Conservation (phyloP, 2,888 invertebrate genomes). For the Macroteleia sp. region DNA sequence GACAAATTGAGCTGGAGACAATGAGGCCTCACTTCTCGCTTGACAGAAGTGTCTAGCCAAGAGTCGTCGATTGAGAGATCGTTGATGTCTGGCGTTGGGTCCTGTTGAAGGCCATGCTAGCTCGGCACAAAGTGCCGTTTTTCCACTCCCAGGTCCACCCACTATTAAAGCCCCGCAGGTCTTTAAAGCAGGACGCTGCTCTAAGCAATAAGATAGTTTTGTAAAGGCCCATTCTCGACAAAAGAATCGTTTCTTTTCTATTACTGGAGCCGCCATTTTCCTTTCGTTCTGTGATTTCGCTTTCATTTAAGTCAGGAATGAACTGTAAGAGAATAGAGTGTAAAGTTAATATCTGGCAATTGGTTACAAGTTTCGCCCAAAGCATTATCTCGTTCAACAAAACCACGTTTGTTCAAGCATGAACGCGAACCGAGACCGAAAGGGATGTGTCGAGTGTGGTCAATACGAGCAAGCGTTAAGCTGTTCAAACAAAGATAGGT, state of each 20-base stretch:
- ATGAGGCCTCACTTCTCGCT: conserved; percentile 93
- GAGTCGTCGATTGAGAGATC: conserved; percentile 90
- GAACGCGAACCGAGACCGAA: not conserved
- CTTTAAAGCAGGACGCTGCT: conserved; percentile 93
- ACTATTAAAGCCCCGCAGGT: conserved; percentile 95
- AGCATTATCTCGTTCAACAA: not conserved
- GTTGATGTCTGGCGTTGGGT: conserved; percentile 88
- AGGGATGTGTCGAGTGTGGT: conserved; percentile 17
- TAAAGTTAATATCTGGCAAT: not conserved
- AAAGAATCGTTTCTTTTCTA: conserved; percentile 91
- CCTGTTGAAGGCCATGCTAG: conserved; percentile 89
- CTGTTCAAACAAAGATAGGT: conserved; percentile 12
- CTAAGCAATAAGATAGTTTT: conserved; percentile 95
- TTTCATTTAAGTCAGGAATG: conserved; percentile 41
- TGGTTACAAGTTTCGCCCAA: not conserved
- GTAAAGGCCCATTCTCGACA: conserved; percentile 98
- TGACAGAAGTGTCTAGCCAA: conserved; percentile 95
- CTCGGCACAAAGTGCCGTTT: conserved; percentile 95
- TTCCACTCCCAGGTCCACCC: conserved; percentile 97
- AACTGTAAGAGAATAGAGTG: conserved; percentile 19
- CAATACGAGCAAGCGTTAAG: conserved; percentile 9
- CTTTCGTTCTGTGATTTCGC: conserved; percentile 35
- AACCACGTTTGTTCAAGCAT: conserved; percentile 1
- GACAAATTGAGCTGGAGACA: conserved; percentile 94
- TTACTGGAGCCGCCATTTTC: conserved; percentile 82